These are phyloP conservation scores for Hydractinia symbiolongicarpus DNA, from an alignment of 30 jellyfish, hydroid and myxozoan species.

Conservation along the genomic window DNA sequence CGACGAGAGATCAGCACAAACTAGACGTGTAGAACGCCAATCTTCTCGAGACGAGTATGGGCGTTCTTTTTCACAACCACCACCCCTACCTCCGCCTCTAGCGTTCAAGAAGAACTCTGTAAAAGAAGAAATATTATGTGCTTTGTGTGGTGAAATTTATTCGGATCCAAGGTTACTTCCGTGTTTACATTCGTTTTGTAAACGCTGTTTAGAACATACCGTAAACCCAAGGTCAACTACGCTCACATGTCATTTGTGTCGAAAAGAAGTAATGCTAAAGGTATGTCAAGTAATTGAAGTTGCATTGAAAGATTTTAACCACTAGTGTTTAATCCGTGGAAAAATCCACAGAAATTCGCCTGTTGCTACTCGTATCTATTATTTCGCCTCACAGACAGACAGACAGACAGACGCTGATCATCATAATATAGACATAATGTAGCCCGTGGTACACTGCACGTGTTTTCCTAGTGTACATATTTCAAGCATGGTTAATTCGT, in stretches of 20 bases:
- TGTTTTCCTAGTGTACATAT: no score
- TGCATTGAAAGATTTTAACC: neutral
- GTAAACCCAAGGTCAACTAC: slow-evolving; percentile 90
- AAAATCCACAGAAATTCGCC: neutral
- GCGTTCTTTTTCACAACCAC: neutral
- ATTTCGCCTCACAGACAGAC: no score
- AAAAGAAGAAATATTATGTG: slow-evolving; percentile 67
- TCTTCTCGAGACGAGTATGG: neutral
- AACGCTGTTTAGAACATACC: slow-evolving; percentile 92
- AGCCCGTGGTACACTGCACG: no score
- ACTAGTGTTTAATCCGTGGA: neutral
- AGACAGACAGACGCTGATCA: no score
- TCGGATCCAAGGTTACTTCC: slow-evolving; percentile 92
- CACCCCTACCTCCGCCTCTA: slow-evolving; percentile 37
- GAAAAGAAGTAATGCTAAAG: slow-evolving; percentile 75
- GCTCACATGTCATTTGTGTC: slow-evolving; percentile 88
- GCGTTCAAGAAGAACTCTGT: slow-evolving; percentile 31
- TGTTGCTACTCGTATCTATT: no score
- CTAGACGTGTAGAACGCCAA: neutral
- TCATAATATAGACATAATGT: no score
- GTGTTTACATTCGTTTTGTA: slow-evolving; percentile 91
- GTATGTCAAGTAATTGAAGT: slow-evolving; percentile 30
- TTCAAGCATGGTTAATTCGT: no score
- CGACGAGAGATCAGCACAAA: neutral
- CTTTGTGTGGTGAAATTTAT: slow-evolving; percentile 93